A percentile compares a stretch with the other conserved stretches of the same genome.
These are phyloP conservation scores for Athene cunicularia DNA, from an alignment of 2,113 vertebrate species.

Conservation along the genomic window DNA sequence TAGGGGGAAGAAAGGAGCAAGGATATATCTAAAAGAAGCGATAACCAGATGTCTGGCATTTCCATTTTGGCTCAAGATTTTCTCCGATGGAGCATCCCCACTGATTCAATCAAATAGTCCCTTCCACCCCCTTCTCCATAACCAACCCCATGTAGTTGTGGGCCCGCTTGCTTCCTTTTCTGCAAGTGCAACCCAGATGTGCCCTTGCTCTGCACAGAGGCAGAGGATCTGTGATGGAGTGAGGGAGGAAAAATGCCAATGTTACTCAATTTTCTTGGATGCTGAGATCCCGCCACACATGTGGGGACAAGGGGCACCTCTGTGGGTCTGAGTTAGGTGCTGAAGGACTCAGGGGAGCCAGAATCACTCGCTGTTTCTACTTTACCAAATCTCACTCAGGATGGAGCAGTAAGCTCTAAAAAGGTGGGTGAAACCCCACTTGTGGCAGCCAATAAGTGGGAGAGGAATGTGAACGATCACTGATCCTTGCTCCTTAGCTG, in stretches of 20 bases:
- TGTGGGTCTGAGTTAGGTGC: neutral
- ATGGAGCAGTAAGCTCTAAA: neutral
- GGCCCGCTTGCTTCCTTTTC: neutral
- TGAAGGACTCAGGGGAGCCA: neutral
- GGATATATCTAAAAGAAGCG: neutral
- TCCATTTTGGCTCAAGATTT: neutral
- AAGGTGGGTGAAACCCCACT: neutral
- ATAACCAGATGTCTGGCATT: conserved; percentile 10
- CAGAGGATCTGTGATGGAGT: neutral
- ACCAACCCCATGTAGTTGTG: neutral
- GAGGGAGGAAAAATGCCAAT: neutral
- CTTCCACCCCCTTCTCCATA: neutral
- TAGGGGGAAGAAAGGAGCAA: neutral
- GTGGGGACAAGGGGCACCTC: neutral
- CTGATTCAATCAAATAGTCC: neutral
- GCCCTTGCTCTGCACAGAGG: neutral
- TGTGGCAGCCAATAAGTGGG: neutral
- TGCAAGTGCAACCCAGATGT: neutral
- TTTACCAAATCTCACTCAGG: neutral
- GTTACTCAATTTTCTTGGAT: neutral
- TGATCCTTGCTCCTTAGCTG: neutral
- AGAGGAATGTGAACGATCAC: neutral
- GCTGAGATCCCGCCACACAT: neutral
- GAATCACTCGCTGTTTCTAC: neutral
- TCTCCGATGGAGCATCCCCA: neutral